Base-by-base conservation (phyloP, 2,797 vertebrate species). In the Alfaro cultratus region DNA sequence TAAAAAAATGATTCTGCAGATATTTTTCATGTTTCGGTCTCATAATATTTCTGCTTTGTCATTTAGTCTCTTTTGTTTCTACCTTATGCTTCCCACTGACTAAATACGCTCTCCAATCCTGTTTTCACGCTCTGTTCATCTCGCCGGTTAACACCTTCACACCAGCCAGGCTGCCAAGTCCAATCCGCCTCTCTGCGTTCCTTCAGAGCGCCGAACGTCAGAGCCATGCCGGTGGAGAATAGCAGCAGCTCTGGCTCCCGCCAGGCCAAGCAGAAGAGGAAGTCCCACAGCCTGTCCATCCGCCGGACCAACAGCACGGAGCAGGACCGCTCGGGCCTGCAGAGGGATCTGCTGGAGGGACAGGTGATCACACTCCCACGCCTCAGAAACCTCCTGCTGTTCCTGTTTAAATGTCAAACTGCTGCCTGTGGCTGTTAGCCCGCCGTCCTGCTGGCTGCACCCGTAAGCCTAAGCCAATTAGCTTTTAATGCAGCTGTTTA, bases 191-290 rank as follows among this genome's bases (percentile, higher is more conserved):
- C 10, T 67, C 23, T 57, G 7, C 23, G 16, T 9, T 62, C 0
- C 94, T 95, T 92, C 94, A 95, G 94, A 87, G 92, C 92, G 90
- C 88, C 92, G 85, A 68, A 73, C 79, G 83, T 89, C 79, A 91
- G 77, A 80, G 96, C 93, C 96, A 99, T 99, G 98, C 98, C 98
- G 92, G 97, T 97, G 94, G 98, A 99, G 96, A 99, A 97, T 86
- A 97, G 97, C 92, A 99, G 96, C 89, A 97, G 96, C 89, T 96
- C 96, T 79, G 94, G 97, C 85, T 97, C 97, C 91, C 97, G 98
- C 80, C 98, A 99, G 92, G 96, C 97, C 76, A 99, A 99, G 95
- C 98, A 99, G 95, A 99, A 99, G 90, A 97, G 98, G 92, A 99
- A 99, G 94, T 98, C 98, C 0, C 98, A 99, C 92, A 99, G 98